Percentiles rank a stretch among this genome's conserved stretches.
These are phyloP conservation scores for Xyliphius kryptos DNA, from an alignment of 2,113 vertebrate genomes.

Conservation along the genomic window DNA sequence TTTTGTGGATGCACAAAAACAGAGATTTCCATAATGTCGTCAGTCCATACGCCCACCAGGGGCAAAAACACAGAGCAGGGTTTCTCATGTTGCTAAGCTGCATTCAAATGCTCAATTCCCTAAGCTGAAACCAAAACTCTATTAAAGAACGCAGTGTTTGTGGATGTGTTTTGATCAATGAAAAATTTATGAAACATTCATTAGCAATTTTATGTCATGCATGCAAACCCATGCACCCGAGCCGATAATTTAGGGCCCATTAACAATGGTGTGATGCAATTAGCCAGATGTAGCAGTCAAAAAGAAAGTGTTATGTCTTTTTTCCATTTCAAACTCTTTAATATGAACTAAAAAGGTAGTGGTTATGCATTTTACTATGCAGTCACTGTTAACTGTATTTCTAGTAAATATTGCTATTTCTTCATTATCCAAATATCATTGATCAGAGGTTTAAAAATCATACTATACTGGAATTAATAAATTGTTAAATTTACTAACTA, in stretches of 20 bases:
- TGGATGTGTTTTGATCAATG: constrained; percentile 37
- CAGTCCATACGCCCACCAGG: background rate
- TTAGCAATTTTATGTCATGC: constrained; percentile 36
- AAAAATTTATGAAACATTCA: constrained; percentile 38
- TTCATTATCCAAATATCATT: too few species aligned
- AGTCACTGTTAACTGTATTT: too few species aligned
- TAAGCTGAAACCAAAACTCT: background rate
- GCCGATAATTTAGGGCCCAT: constrained; percentile 18
- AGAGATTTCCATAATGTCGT: constrained; percentile 35
- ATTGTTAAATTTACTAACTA: too few species aligned
- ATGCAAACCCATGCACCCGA: constrained; percentile 27
- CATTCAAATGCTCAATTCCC: background rate
- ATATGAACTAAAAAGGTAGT: too few species aligned
- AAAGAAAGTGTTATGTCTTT: too few species aligned
- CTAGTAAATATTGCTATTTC: too few species aligned
- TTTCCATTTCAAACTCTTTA: too few species aligned
- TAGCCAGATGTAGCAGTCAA: constrained; percentile 15
- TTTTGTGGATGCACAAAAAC: constrained; percentile 27
- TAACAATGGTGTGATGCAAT: constrained; percentile 2
- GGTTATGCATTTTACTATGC: too few species aligned
- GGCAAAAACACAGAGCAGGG: constrained; percentile 13
- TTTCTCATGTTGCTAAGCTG: constrained; percentile 3
- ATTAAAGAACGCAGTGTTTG: constrained; percentile 24
- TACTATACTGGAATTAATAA: too few species aligned
- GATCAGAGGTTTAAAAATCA: too few species aligned